These are phyloP conservation scores for Polydrusus cervinus DNA, from an alignment of 2,888 invertebrate species.

Conservation along the genomic window DNA sequence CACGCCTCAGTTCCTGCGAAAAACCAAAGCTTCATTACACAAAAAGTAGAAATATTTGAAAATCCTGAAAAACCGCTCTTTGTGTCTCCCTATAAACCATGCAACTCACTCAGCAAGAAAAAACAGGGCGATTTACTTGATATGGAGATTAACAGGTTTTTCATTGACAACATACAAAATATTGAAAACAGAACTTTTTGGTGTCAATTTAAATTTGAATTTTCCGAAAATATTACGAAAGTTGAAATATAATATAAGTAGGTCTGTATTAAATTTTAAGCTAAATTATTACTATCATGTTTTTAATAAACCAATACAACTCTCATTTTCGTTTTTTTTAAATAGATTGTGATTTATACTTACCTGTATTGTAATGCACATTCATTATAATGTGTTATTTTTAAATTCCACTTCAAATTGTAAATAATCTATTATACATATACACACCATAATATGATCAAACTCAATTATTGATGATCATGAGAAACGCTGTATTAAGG, in stretches of 20 bases:
- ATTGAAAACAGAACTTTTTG: neutral
- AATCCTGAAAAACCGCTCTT: neutral
- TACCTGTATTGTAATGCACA: too few relatives aligned
- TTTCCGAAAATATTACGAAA: neutral
- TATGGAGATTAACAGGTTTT: neutral
- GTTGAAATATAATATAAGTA: neutral
- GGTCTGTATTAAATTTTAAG: too few relatives aligned
- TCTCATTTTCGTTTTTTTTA: too few relatives aligned
- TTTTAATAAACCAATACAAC: too few relatives aligned
- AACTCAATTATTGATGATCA: too few relatives aligned
- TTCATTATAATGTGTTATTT: too few relatives aligned
- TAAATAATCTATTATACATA: too few relatives aligned
- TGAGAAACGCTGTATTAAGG: too few relatives aligned
- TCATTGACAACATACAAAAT: neutral
- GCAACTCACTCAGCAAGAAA: neutral
- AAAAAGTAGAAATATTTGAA: conserved; percentile 5
- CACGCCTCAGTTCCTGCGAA: neutral
- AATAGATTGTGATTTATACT: too few relatives aligned
- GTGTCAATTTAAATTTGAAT: conserved; percentile 1
- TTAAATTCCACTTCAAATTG: too few relatives aligned
- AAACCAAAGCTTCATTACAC: neutral
- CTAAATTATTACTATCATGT: too few relatives aligned
- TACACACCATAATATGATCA: too few relatives aligned
- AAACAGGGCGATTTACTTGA: neutral
- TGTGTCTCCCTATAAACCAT: conserved; percentile 1